Base-by-base conservation (phyloP, 1,140 invertebrate genomes). In the Littorina saxatilis region DNA sequence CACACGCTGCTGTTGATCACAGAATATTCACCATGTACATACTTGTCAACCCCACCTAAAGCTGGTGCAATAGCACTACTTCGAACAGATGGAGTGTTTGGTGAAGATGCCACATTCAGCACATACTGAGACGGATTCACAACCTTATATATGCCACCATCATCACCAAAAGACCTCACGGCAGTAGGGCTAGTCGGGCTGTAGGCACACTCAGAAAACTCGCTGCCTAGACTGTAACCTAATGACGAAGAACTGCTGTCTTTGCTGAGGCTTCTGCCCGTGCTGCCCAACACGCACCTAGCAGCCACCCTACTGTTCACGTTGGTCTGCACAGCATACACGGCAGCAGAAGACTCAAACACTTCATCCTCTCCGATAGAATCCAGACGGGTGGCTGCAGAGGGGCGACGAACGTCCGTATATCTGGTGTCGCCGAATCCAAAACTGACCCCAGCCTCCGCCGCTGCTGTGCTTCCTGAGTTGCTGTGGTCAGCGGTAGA, bases 341-440 rank as follows among this genome's bases (percentile, higher is more conserved):
- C 35, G 2, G 37, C 20, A 9, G 1, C 4, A 50, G 40, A 43
- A 50, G 70, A 43, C 40, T 73, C 70, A 50, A 73, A 73, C 70
- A 73, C 70, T 3, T 73, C 70, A 17, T 73, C 70, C 17, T 73
- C 70, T 1, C 70, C 70, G 0, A 39, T 73, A 15, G 70, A 73
- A 27, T 73, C 70, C 70, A 73, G 70, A 23, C 70, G 47, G 20
- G 20, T 13, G 40, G 70, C 40, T 7, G 70, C 37, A 2, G 37
- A 23, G 7, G 43, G n/a, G 23, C 15, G 15, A 5, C 68, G 68
- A 27, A 72, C 20, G 40, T 72, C 68, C 5, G 68, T 47, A 23
- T 72, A 43, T 9, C 39, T 29, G 29, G 43, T 17, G 43, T 47
- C 43, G 43, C 43, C 17, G 43, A 47, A 47, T 5, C 43, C 43